Evolutionary conservation across 1,140 invertebrate species (phyloP).

Genomic region (Whitmania pigra): DNA sequence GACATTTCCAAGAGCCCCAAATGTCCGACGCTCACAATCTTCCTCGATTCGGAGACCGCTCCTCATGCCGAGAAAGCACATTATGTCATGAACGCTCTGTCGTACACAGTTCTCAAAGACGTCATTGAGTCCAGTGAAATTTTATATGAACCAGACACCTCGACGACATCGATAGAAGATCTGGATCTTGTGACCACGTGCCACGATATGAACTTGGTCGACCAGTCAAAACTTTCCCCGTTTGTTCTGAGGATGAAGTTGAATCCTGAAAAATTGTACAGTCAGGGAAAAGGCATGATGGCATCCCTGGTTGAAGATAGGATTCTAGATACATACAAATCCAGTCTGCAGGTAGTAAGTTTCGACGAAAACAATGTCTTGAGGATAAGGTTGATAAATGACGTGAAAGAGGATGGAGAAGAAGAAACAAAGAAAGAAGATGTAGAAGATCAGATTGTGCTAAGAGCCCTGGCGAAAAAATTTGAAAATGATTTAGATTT

Average conservation of each 20-base stretch:
- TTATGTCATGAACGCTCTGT: conserved; percentile 88
- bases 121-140: conserved; percentile 97
- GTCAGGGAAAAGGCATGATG: conserved; percentile 90
- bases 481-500: background rate
- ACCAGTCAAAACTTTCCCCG: conserved; percentile 86
- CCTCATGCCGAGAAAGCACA: conserved; percentile 86
- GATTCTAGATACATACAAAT: conserved; percentile 99
- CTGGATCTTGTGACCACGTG: conserved; percentile 99
- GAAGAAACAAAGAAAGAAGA: background rate
- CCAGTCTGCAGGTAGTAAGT: conserved; percentile 90
- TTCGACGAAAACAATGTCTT: conserved; percentile 37
- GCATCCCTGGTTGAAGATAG: background rate
- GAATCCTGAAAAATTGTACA: conserved; percentile 51
- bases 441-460: background rate
- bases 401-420: background rate
- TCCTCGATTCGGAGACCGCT: conserved; percentile 82
- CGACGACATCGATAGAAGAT: conserved; percentile 98
- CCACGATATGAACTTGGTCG: conserved; percentile 99
- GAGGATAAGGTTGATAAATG: too few relatives aligned
- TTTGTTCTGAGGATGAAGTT: conserved; percentile 97
- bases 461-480: too few relatives aligned
- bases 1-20: conserved; percentile 98
- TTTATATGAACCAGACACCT: conserved; percentile 97
- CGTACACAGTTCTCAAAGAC: conserved; percentile 92
- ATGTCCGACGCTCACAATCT: conserved; percentile 95